These are phyloP conservation scores for Pteropus rufus DNA, from an alignment of 2,797 vertebrate species.

Conservation along the genomic window DNA sequence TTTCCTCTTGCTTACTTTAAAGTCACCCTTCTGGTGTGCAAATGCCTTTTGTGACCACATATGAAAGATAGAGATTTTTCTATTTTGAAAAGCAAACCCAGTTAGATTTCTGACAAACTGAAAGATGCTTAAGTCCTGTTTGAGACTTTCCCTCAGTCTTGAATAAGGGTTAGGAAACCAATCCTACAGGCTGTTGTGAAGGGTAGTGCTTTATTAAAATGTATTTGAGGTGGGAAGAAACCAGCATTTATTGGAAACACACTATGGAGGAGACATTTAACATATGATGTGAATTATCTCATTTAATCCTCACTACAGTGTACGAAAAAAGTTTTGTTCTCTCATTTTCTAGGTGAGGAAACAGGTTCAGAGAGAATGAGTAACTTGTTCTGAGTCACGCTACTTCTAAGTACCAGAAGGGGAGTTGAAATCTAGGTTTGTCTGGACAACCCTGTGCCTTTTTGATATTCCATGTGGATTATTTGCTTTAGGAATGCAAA, in stretches of 20 bases:
- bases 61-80: not conserved
- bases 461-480: not conserved
- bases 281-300: not conserved
- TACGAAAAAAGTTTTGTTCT: not conserved
- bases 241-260: not conserved
- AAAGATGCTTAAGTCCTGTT: not conserved
- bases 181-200: not conserved
- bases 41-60: not conserved
- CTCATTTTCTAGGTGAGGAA: not conserved
- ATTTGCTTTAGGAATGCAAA: not conserved
- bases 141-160: not conserved
- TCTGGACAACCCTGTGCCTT: not conserved
- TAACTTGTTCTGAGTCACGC: not conserved
- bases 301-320: not conserved
- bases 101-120: not conserved
- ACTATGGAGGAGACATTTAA: not conserved
- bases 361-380: not conserved
- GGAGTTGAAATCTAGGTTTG: not conserved
- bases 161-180: not conserved
- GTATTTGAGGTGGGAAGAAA: not conserved
- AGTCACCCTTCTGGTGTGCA: not conserved
- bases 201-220: not conserved
- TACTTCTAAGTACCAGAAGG: not conserved
- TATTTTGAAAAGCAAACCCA: conserved; percentile 8
- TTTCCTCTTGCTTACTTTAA: not conserved